Evolutionary conservation across 2,797 vertebrate species (phyloP), one percentile per base, ranked within the genome.

Genomic region (Pangasius krempfi): DNA sequence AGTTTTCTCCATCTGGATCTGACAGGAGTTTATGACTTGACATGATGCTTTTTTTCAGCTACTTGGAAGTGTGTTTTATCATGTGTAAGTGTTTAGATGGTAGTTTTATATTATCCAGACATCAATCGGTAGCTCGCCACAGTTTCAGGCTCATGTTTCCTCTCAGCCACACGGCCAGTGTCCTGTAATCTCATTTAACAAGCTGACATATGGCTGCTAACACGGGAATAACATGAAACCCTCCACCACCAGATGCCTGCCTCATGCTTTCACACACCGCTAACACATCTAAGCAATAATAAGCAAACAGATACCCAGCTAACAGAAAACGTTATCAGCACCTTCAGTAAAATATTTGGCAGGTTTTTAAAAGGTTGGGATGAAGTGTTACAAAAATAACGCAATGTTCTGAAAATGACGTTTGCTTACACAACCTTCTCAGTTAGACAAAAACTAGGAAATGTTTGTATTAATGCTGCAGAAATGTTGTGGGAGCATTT

Each of bases 171-270:
- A 87, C 73, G 78, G 86, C 70, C 85, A 70, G 72, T 70, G 89
- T 88, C 73, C 87, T 89, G 73, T 91, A 91, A 92, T 92, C 89
- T 92, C 90, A 86, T 92, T 91, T 91, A 92, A 92, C 91, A 90
- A 92, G 90, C 89, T 91, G 90, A 89, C 90, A 92, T 92, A 89
- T 90, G 91, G 90, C 89, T 88, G 88, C 88, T 88, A 91, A 91
- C 87, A 92, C 86, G 56, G 87, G 87, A 75, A 89, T 89, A 89
- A 88, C 83, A 86, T 87, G 90, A 91, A 91, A 92, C 89, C 86
- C 54, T 87, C 86, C 84, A 88, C 80, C 89, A 64, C 70, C 79
- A 22, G 68, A 89, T 88, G 88, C 87, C 85, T 73, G 56, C 78
- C 80, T 82, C 87, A 89, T 86, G 73, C 82, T 92, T 89, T 89